Percentiles rank a stretch among this genome's conserved stretches.
Evolutionary conservation across 2,113 vertebrate species (phyloP).

Genomic region (Machaerirhynchus nigripectus): DNA sequence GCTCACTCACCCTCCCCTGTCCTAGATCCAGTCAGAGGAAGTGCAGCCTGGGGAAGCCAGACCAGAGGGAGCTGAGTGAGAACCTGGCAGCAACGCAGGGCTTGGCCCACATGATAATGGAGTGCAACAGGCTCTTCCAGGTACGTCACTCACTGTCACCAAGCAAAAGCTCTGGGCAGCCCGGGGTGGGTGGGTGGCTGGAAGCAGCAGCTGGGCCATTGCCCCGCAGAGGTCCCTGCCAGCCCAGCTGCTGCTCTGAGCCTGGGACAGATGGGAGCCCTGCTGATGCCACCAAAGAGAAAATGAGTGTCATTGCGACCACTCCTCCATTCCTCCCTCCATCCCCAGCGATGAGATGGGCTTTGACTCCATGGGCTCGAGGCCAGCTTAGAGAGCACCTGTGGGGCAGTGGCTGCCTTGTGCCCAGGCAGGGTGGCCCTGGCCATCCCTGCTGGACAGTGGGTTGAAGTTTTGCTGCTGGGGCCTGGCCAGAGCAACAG

Average conservation of each 20-base stretch:
- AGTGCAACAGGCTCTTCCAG: slow-evolving; percentile 83
- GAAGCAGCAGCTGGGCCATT: neutral
- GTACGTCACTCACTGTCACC: slow-evolving; percentile 4
- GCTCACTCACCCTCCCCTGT: neutral
- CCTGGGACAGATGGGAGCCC: neutral
- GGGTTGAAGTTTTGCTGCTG: neutral
- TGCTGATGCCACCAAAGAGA: neutral
- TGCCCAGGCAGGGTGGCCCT: neutral
- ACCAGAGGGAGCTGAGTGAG: slow-evolving; percentile 86
- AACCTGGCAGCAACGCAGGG: slow-evolving; percentile 87
- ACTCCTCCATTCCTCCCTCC: neutral
- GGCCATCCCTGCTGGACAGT: neutral
- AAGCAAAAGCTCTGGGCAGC: neutral
- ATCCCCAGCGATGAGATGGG: fast-evolving
- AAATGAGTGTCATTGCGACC: fast-evolving
- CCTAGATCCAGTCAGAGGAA: slow-evolving; percentile 81
- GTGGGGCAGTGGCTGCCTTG: neutral
- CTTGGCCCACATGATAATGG: slow-evolving; percentile 82
- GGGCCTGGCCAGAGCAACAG: neutral
- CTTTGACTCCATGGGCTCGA: neutral
- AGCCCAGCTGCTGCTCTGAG: neutral
- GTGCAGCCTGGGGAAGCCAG: slow-evolving; percentile 81
- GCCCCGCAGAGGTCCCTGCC: neutral
- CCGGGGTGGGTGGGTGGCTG: neutral
- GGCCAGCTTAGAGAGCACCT: neutral